phyloP scores from a whole-genome alignment of 1,140 invertebrate species.

The Charaxes varanes region DNA sequence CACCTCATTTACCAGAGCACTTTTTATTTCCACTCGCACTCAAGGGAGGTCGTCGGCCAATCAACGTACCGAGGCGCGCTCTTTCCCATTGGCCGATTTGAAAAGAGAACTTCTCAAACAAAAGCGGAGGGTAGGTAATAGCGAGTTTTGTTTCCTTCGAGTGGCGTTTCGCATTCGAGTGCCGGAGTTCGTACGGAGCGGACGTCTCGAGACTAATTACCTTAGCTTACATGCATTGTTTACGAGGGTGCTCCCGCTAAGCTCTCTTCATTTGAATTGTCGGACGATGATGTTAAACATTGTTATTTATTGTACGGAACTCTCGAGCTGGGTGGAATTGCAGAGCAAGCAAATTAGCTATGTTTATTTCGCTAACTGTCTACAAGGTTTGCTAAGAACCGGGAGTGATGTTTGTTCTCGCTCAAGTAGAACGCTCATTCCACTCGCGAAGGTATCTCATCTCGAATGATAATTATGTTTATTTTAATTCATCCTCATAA shows the following conservation, averaged over 20 bases:
- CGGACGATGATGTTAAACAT: slow-evolving; percentile 56
- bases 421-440: slow-evolving; percentile 25
- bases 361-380: slow-evolving; percentile 49
- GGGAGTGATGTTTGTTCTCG: slow-evolving; percentile 31
- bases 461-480: slow-evolving; percentile 12
- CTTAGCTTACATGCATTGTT: slow-evolving; percentile 57
- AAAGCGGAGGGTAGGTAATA: slow-evolving; percentile 70
- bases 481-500: slow-evolving; percentile 4
- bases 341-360: slow-evolving; percentile 63
- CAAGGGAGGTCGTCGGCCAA: slow-evolving; percentile 69
- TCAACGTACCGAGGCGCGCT: slow-evolving; percentile 62
- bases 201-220: slow-evolving; percentile 64
- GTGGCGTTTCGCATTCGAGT: slow-evolving; percentile 65
- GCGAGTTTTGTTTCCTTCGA: slow-evolving; percentile 69
- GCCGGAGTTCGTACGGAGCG: slow-evolving; percentile 40
- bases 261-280: slow-evolving; percentile 55
- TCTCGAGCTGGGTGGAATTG: slow-evolving; percentile 36
- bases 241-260: slow-evolving; percentile 48
- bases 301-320: slow-evolving; percentile 61
- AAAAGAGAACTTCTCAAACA: slow-evolving; percentile 69
- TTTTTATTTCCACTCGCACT: slow-evolving; percentile 70
- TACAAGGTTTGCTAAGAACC: slow-evolving; percentile 39
- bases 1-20: slow-evolving; percentile 64
- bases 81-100: slow-evolving; percentile 66
- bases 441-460: slow-evolving; percentile 9